A percentile compares a stretch with the other conserved stretches of the same genome.
Conservation (phyloP, 2,113 vertebrate species). For the Pachycephala philippinensis region DNA sequence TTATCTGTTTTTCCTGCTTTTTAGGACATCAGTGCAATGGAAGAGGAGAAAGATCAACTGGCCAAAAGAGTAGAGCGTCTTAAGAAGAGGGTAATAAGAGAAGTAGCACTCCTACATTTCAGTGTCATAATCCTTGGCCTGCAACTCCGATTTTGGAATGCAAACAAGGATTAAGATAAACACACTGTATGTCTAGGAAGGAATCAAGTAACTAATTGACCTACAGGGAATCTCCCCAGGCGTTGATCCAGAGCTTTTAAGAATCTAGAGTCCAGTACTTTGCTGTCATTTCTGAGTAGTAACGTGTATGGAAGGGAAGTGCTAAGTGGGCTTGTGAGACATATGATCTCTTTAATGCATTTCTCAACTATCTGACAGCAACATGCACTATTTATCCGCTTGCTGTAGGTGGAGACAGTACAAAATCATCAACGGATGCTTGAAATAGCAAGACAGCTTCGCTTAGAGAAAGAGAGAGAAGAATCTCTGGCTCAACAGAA, state of each 20-base stretch:
- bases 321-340: constrained; percentile 63
- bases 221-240: constrained; percentile 66
- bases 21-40: constrained; percentile 95
- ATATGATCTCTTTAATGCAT: constrained; percentile 54
- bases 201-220: constrained; percentile 69
- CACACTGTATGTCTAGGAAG: constrained; percentile 59
- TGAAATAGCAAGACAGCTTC: constrained; percentile 91
- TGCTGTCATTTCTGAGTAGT: constrained; percentile 66
- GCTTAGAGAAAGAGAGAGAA: constrained; percentile 92
- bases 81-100: constrained; percentile 88
- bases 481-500: constrained; percentile 90
- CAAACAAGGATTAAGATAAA: constrained; percentile 77
- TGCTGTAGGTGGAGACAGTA: constrained; percentile 94
- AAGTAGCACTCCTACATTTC: constrained; percentile 28
- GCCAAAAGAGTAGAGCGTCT: constrained; percentile 92
- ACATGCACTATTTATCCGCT: constrained; percentile 60
- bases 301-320: constrained; percentile 65
- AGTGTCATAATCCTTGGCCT: constrained; percentile 57
- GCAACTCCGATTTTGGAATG: constrained; percentile 75
- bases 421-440: constrained; percentile 94
- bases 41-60: constrained; percentile 96
- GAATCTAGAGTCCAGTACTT: constrained; percentile 45
- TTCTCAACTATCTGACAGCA: constrained; percentile 67
- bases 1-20: background rate
- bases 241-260: constrained; percentile 65